Conservation (phyloP, 2,888 invertebrate species). For the Bruchidius siliquastri region DNA sequence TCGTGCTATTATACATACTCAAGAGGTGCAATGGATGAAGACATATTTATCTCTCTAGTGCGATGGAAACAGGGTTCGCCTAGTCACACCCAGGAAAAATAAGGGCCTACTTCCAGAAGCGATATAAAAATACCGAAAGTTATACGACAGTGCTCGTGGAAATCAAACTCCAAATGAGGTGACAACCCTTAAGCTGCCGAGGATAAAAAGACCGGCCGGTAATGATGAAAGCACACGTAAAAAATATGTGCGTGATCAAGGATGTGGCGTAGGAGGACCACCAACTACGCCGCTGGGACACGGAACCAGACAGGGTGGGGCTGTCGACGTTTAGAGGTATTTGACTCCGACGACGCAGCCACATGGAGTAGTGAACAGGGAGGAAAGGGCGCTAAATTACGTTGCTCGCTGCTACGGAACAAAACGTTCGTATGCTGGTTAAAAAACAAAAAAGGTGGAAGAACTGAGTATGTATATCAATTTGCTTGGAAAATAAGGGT, state of each 20-base stretch:
- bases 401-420: neutral
- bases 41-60: too few relatives aligned
- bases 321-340: constrained; percentile 11
- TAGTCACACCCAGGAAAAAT: too few relatives aligned
- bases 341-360: constrained; percentile 8
- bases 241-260: neutral
- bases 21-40: too few relatives aligned
- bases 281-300: neutral
- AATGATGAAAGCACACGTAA: neutral
- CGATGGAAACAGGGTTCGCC: too few relatives aligned
- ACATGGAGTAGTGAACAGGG: neutral
- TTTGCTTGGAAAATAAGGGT: too few relatives aligned
- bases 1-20: too few relatives aligned
- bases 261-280: neutral
- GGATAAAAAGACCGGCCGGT: neutral
- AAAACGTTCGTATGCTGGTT: too few relatives aligned
- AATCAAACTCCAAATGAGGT: too few relatives aligned
- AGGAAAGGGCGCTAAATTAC: neutral
- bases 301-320: constrained; percentile 15
- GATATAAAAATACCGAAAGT: too few relatives aligned
- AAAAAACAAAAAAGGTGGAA: neutral
- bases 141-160: too few relatives aligned
- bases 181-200: too few relatives aligned
- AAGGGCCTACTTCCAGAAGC: too few relatives aligned
- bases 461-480: neutral